Conservation (phyloP, 2,797 vertebrate species). For the Threskiornis aethiopicus region DNA sequence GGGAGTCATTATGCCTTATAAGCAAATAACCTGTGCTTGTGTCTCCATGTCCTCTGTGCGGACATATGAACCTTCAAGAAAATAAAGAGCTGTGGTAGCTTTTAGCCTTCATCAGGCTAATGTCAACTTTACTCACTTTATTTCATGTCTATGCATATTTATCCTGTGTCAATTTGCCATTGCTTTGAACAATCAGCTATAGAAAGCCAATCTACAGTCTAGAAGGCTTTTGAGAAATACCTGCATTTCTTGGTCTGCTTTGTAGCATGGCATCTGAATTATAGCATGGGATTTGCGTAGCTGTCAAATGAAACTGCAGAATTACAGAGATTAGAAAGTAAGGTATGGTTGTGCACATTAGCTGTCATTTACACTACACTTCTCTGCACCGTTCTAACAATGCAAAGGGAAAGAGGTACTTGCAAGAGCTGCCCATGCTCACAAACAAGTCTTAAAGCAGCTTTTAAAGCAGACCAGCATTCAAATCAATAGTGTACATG, state of each 20-base stretch:
- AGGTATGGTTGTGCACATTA: rapidly evolving
- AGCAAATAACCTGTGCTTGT: neutral
- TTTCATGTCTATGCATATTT: neutral
- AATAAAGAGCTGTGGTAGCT: neutral
- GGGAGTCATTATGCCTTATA: neutral
- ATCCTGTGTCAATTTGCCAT: neutral
- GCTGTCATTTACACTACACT: neutral
- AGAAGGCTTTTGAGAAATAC: neutral
- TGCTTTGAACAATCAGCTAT: neutral
- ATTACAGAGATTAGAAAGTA: neutral
- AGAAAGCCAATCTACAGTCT: neutral
- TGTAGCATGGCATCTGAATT: neutral
- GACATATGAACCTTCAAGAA: neutral
- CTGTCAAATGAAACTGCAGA: neutral
- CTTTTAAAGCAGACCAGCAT: neutral
- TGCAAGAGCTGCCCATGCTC: neutral
- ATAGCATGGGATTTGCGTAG: neutral
- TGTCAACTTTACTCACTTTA: neutral
- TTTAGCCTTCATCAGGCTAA: neutral
- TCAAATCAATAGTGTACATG: neutral
- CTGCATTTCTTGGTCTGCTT: neutral
- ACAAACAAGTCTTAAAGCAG: neutral
- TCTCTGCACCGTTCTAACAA: neutral
- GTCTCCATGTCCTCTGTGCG: neutral
- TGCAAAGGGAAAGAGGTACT: neutral